Conservation (phyloP, 2,797 vertebrate genomes). For the Sebastes umbrosus region DNA sequence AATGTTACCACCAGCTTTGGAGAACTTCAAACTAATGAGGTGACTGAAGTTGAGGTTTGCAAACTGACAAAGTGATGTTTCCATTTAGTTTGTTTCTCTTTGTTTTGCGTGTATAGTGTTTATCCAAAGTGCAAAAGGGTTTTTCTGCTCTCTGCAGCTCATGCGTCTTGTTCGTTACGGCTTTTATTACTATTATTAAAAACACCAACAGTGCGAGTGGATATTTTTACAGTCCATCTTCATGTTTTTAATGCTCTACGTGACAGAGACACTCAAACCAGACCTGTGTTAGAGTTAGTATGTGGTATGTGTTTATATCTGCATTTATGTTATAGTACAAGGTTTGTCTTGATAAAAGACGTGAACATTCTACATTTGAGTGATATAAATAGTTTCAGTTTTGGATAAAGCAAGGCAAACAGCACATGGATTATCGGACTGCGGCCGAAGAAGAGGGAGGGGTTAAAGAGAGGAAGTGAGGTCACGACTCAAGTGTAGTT, state of each 20-base stretch:
- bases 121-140: conserved; percentile 64
- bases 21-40: conserved; percentile 45
- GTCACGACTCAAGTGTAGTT: conserved; percentile 5
- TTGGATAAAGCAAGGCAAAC: conserved; percentile 58
- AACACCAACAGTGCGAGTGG: conserved; percentile 42
- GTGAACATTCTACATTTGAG: conserved; percentile 58
- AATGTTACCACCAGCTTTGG: conserved; percentile 37
- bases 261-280: conserved; percentile 1
- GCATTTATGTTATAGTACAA: conserved; percentile 30
- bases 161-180: conserved; percentile 45
- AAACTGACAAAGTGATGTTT: conserved; percentile 27
- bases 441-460: background rate
- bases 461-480: conserved; percentile 8
- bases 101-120: conserved; percentile 16
- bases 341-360: conserved; percentile 43
- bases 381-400: conserved; percentile 42
- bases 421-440: conserved; percentile 5
- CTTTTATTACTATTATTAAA: conserved; percentile 48
- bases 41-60: conserved; percentile 41
- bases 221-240: conserved; percentile 49
- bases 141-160: conserved; percentile 50
- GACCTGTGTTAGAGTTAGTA: conserved; percentile 5
- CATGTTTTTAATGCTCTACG: conserved; percentile 4
- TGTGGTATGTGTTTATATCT: conserved; percentile 17
- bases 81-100: conserved; percentile 11